Evolutionary conservation across 2,888 invertebrate species (phyloP).

Genomic region (Lycocerus yunnanus): DNA sequence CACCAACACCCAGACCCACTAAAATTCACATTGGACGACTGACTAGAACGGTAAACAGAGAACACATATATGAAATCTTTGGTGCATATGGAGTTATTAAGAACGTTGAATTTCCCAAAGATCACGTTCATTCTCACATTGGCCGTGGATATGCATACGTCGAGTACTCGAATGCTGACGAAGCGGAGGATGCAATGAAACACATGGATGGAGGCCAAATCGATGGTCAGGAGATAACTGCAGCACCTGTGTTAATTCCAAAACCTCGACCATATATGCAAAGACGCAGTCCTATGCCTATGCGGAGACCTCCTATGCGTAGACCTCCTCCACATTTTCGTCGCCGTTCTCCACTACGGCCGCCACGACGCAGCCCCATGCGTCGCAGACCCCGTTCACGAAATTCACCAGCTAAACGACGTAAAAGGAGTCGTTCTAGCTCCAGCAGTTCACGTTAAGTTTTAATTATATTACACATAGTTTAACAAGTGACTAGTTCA

Average conservation of each 20-base stretch:
- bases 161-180: constrained; percentile 90
- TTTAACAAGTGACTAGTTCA: no score
- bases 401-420: constrained; percentile 65
- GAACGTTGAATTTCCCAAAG: constrained; percentile 86
- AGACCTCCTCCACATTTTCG: constrained; percentile 53
- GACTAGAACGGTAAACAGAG: constrained; percentile 89
- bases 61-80: constrained; percentile 90
- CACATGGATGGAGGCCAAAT: constrained; percentile 99
- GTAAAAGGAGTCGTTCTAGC: constrained; percentile 73
- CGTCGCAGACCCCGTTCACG: constrained; percentile 64
- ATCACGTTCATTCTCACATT: constrained; percentile 84
- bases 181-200: constrained; percentile 98
- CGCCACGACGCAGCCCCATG: constrained; percentile 55
- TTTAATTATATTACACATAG: no score
- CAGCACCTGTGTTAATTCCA: constrained; percentile 88
- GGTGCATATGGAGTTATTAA: constrained; percentile 85
- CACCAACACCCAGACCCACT: constrained; percentile 88
- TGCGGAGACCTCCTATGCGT: constrained; percentile 61
- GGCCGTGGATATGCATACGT: constrained; percentile 94
- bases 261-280: constrained; percentile 65
- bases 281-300: constrained; percentile 63
- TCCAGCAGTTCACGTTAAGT: constrained; percentile 72
- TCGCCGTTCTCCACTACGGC: constrained; percentile 51
- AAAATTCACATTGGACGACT: constrained; percentile 93
- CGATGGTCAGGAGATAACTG: constrained; percentile 82